A percentile compares a stretch with the other conserved stretches of the same genome.
These are phyloP conservation scores for Forbesichthys papilliferus DNA, from an alignment of 2,113 vertebrate species.

Conservation along the genomic window DNA sequence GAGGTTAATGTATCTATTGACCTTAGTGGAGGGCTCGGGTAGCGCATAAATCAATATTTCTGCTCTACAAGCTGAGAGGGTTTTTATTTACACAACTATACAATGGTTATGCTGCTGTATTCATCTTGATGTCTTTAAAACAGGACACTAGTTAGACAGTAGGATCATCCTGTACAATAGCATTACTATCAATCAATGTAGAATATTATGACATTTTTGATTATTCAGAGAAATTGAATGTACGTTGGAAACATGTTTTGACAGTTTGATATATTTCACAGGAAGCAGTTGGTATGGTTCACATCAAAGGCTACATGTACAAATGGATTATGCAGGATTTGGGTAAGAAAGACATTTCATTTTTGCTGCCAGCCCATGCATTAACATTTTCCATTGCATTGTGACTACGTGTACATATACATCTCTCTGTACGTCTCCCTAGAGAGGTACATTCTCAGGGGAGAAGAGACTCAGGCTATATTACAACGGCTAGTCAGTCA, in stretches of 20 bases:
- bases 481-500: slow-evolving; percentile 76
- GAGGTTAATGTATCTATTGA: slow-evolving; percentile 37
- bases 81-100: slow-evolving; percentile 15
- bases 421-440: neutral
- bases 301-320: slow-evolving; percentile 87
- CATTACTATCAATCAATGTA: no score
- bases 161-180: neutral
- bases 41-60: slow-evolving; percentile 7
- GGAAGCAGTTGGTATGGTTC: slow-evolving; percentile 85
- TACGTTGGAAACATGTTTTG: slow-evolving; percentile 5
- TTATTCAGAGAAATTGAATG: neutral
- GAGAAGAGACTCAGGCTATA: slow-evolving; percentile 82
- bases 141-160: neutral
- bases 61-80: neutral
- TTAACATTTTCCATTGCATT: neutral
- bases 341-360: slow-evolving; percentile 61
- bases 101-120: neutral
- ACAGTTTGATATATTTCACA: slow-evolving; percentile 44
- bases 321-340: slow-evolving; percentile 86
- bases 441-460: slow-evolving; percentile 83
- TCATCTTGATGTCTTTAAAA: neutral
- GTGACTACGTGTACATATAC: neutral
- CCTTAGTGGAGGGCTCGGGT: slow-evolving; percentile 6
- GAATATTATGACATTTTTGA: neutral
- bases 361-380: neutral